Conservation (phyloP, 2,797 vertebrate species). For the Halcyon badia region DNA sequence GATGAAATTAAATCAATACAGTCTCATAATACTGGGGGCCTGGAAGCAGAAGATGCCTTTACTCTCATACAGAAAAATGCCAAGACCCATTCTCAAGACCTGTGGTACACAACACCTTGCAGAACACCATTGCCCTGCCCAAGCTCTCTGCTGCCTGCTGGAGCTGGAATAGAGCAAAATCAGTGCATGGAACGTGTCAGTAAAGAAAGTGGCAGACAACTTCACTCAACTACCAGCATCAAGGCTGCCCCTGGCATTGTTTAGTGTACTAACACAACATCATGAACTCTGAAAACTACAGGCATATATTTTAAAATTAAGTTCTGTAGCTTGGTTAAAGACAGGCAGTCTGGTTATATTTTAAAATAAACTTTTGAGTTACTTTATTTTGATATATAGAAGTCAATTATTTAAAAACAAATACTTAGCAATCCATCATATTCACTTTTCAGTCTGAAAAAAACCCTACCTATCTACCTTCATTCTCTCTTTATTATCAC, state of each 20-base stretch:
- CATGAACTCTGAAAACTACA: neutral
- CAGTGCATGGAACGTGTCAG: fast-evolving
- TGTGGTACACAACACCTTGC: neutral
- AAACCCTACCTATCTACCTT: neutral
- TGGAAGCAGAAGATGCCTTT: neutral
- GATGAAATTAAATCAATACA: neutral
- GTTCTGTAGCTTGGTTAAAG: neutral
- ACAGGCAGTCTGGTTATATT: neutral
- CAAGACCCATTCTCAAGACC: neutral
- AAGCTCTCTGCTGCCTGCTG: neutral
- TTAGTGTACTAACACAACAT: neutral
- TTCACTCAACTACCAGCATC: neutral
- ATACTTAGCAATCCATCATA: neutral
- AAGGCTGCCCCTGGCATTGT: fast-evolving
- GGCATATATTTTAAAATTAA: neutral
- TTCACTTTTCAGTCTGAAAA: neutral
- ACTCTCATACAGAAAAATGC: neutral
- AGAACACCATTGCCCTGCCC: neutral
- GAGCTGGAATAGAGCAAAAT: neutral
- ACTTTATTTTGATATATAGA: neutral
- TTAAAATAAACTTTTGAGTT: neutral
- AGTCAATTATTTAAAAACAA: neutral
- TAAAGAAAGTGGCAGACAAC: neutral
- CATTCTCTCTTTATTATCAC: neutral
- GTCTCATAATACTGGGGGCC: fast-evolving